Base-by-base conservation (phyloP, 2,113 vertebrate genomes). In the Mohoua ochrocephala region DNA sequence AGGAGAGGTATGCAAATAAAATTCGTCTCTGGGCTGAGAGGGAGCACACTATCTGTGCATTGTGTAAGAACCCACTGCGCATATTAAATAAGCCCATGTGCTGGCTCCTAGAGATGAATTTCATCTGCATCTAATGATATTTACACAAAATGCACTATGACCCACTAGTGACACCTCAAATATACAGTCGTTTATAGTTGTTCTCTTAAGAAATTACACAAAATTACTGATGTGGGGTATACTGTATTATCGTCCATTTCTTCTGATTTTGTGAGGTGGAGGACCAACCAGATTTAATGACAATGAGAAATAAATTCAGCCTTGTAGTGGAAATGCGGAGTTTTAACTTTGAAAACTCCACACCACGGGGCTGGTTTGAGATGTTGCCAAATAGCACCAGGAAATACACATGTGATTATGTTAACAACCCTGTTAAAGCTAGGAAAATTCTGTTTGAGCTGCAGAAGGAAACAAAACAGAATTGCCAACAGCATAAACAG, bases 21-120 rank as follows among this genome's bases (percentile, higher is more conserved):
- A 86, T 54, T 45, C 31, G 49, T 15, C 7, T 54, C 73, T 59
- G 53, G 50, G 16, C 15, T 68, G 22, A 59, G 8, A 83, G 39
- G 15, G 35, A 59, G 21, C 30, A 30, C 0, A 0, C 0, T 0
- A 2, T 18, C 21, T 52, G 1, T 57, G 21, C 33, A 33, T 20
- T 21, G 21, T 42, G 42, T 26, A 45, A 37, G n/a, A 67, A 59
- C 4, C 8, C 7, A 54, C 1, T 44, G 9, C 35, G 23, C 7
- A 22, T 68, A 22, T 49, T 59, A 87, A 67, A 53, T 57, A 71
- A 80, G 2, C 2, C 15, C 9, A 21, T 18, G 3, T 41, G 14
- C 28, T 70, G 30, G 1, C 31, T 78, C 4, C 28, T 27, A 4
- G 3, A 39, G 9, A 3, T 24, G 57, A 47, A 28, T 69, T 90